A percentile compares a stretch with the other conserved stretches of the same genome.
These are phyloP conservation scores for Nomada flava DNA, from an alignment of 2,888 invertebrate species.

Conservation along the genomic window DNA sequence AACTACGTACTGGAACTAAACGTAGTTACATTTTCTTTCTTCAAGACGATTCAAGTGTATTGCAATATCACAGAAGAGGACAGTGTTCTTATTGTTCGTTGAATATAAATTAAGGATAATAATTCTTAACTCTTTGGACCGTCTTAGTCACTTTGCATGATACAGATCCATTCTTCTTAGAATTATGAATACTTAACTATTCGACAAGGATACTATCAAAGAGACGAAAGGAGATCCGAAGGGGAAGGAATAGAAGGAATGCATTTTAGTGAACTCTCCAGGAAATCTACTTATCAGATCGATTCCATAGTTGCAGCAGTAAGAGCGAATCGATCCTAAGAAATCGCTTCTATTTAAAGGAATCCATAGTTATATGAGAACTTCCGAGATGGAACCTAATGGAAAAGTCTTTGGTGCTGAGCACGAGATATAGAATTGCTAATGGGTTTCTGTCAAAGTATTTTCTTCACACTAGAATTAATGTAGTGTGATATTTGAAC, in stretches of 20 bases:
- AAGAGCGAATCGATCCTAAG: conserved; percentile 11
- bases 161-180: neutral
- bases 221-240: conserved; percentile 3
- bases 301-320: conserved; percentile 11
- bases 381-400: neutral
- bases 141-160: neutral
- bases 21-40: no score
- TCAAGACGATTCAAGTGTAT: neutral
- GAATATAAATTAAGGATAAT: neutral
- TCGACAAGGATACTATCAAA: neutral
- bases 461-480: neutral
- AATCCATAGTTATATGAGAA: neutral
- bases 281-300: conserved; percentile 14
- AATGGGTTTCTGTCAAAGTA: neutral
- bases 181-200: neutral
- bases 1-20: neutral
- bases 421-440: neutral
- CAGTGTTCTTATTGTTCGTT: neutral
- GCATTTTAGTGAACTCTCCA: conserved; percentile 5
- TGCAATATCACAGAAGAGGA: neutral
- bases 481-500: neutral
- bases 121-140: neutral
- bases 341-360: conserved; percentile 23
- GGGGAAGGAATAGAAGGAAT: neutral
- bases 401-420: neutral